A percentile compares a stretch with the other conserved stretches of the same genome.
Evolutionary conservation across 1,140 invertebrate genomes (phyloP).

Genomic region (Drosophila nannoptera): DNA sequence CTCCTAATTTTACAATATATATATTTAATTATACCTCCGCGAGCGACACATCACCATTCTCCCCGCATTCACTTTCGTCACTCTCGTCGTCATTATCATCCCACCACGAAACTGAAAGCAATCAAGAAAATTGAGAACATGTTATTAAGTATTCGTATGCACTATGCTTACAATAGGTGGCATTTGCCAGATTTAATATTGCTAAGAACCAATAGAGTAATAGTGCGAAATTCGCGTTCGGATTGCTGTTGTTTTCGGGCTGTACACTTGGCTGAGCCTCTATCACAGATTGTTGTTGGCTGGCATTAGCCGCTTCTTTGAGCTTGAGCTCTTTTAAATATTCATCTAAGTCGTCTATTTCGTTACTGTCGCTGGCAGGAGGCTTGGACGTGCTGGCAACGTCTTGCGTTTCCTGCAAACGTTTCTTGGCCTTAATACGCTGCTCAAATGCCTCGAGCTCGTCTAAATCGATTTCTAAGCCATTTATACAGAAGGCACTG

Average conservation of each 20-base stretch:
- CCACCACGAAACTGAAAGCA: slow-evolving; percentile 80
- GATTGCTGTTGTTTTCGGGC: slow-evolving; percentile 16
- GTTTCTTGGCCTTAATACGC: slow-evolving; percentile 70
- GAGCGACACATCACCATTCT: slow-evolving; percentile 84
- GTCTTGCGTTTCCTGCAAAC: slow-evolving; percentile 37
- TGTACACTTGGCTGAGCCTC: slow-evolving; percentile 15
- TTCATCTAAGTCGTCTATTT: slow-evolving; percentile 76
- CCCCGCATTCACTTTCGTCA: slow-evolving; percentile 81
- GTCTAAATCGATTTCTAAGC: slow-evolving; percentile 79
- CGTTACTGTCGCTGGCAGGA: slow-evolving; percentile 32
- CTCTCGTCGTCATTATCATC: slow-evolving; percentile 82
- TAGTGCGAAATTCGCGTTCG: slow-evolving; percentile 59
- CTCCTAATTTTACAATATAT: neutral
- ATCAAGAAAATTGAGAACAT: slow-evolving; percentile 6
- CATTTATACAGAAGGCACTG: slow-evolving; percentile 78
- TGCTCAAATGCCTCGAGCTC: slow-evolving; percentile 76
- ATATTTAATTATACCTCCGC: slow-evolving; percentile 70
- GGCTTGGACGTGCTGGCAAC: slow-evolving; percentile 10
- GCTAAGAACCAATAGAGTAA: slow-evolving; percentile 78
- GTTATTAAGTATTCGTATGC: slow-evolving; percentile 1
- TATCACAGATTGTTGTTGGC: slow-evolving; percentile 40
- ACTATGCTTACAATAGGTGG: slow-evolving; percentile 74
- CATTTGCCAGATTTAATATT: slow-evolving; percentile 77
- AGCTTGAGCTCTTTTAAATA: slow-evolving; percentile 75
- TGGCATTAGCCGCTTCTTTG: slow-evolving; percentile 39